Base-by-base conservation (phyloP, 2,797 vertebrate genomes). In the Neoniphon sammara region DNA sequence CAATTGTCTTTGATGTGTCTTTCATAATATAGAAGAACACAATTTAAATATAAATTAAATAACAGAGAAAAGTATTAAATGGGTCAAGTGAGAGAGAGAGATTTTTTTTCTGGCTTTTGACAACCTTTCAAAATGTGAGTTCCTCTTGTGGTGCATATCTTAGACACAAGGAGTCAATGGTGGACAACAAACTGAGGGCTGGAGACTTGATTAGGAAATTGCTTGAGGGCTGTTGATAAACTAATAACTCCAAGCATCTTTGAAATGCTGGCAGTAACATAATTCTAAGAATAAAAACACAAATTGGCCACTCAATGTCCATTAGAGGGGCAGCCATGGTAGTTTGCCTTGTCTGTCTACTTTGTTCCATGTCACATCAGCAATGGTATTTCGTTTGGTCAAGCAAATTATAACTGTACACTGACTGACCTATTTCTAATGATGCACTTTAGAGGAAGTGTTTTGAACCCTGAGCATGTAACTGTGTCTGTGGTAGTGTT, bases 391-490 rank as follows among this genome's bases (percentile, higher is more conserved):
- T 69, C 60, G 61, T 75, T 80, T 81, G 70, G 77, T 79, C 76
- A 79, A 86, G 66, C 46, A 77, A 81, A 85, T 85, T 72, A 65
- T 60, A 61, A 83, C 73, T 84, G 57, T 84, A 74, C 72, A 77
- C 50, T 61, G 59, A 77, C 39, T 72, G 67, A 57, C 75, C 75
- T 68, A 83, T 85, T 81, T 85, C 64, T 76, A 49, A 64, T 75
- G 69, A 75, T 77, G 66, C 67, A 75, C 85, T 85, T 84, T 86
- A 75, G 86, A 82, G 75, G 79, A 55, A 58, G 63, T 31, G 30
- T 6, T 31, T 31, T 31, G 65, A 71, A 63, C n/a, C n/a, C n/a
- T n/a, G n/a, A n/a, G n/a, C n/a, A n/a, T n/a, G n/a, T n/a, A n/a
- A n/a, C n/a, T n/a, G n/a, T n/a, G n/a, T n/a, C n/a, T n/a, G n/a